Percentiles rank a stretch among this genome's conserved stretches.
These are phyloP conservation scores for Himalopsyche kuldschensis DNA, from an alignment of 2,888 invertebrate species.

Conservation along the genomic window DNA sequence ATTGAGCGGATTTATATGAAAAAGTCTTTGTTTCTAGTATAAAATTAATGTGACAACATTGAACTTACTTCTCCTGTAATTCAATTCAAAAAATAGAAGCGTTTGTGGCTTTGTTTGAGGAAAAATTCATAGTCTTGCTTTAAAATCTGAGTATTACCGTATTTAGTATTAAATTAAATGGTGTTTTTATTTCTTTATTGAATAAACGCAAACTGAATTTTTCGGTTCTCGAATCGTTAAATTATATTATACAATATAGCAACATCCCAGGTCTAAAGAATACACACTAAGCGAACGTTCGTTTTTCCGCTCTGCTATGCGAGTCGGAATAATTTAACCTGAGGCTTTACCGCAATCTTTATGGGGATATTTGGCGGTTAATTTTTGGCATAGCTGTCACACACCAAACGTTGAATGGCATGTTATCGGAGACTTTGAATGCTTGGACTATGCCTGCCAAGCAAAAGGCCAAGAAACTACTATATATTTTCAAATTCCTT, in stretches of 20 bases:
- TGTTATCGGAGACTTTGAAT: neutral
- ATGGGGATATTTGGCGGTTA: neutral
- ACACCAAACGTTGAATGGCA: neutral
- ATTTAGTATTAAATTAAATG: too few species aligned
- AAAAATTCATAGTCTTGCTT: too few species aligned
- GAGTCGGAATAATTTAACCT: neutral
- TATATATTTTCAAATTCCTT: neutral
- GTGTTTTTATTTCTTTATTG: too few species aligned
- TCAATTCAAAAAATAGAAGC: too few species aligned
- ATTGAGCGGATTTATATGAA: too few species aligned
- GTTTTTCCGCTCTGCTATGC: neutral
- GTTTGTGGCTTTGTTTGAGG: too few species aligned
- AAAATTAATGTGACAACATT: too few species aligned
- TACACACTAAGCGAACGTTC: neutral
- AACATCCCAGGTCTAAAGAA: neutral
- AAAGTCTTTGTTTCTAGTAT: too few species aligned
- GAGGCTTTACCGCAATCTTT: neutral
- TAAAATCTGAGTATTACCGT: too few species aligned
- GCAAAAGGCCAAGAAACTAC: neutral
- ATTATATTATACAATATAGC: neutral
- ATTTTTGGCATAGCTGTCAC: neutral
- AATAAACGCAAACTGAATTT: too few species aligned
- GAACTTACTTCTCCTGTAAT: too few species aligned
- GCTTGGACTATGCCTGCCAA: neutral
- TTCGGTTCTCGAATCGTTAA: neutral